Base-by-base conservation (phyloP, 2,113 vertebrate species). In the Oxygymnocypris stewartii region DNA sequence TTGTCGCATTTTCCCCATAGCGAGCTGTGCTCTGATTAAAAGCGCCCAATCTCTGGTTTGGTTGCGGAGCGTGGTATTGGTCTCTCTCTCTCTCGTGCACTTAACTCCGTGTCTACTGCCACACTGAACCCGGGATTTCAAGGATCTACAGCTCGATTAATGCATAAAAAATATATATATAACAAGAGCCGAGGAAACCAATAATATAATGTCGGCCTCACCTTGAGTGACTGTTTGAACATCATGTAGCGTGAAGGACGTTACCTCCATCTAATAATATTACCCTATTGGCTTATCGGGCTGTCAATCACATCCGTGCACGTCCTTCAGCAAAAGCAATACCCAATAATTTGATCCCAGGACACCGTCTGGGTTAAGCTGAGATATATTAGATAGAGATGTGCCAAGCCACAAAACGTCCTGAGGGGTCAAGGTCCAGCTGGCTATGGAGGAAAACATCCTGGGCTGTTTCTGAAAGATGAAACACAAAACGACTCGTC, bases 1-100 rank as follows among this genome's bases (percentile, higher is more conserved):
- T 93, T 82, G 87, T 82, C 84, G 79, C 59, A 81, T 86, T 86
- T 80, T 77, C 40, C 81, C 54, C 71, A 83, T 47, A 77, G 86
- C 71, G 71, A 87, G 69, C 71, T n/a, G 57, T 83, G 87, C 76
- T 71, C 87, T 88, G 83, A 88, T 88, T 88, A 88, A 81, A 88
- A 85, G 77, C n/a, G 9, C 83, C 77, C 79, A 76, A 85, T 88
- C 83, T 88, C 42, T 79, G 77, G 82, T 80, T 88, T 69, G 54
- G 57, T 65, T 59, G 69, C 25, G 11, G 11, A 47, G 73, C 20
- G 23, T 51, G 75, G 44, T 77, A 77, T 77, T 77, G 75, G 75
- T n/a, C n/a, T 49, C 75, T 79, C 65, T 59, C 51, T 75, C 76
- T 61, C 61, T 79, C 63, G 13, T 63, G 47, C 13, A 4, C 49